Conservation (phyloP, 2,113 vertebrate species). For the Vanacampus margaritifer region DNA sequence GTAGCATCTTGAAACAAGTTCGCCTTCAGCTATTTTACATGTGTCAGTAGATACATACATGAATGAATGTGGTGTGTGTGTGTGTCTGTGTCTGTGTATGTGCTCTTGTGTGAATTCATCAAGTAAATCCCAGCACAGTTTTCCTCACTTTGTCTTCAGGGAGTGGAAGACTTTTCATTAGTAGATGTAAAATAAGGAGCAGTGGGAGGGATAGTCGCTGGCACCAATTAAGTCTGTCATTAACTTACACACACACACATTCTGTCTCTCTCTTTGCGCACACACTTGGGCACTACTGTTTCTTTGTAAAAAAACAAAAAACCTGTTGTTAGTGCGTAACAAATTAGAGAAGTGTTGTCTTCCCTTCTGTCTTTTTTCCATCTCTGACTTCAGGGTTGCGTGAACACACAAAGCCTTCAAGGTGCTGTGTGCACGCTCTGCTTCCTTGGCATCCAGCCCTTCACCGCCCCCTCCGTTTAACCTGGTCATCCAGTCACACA, state of each 20-base stretch:
- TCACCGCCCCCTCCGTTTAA: conserved; percentile 25
- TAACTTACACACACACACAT: conserved; percentile 34
- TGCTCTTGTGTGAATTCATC: conserved; percentile 10
- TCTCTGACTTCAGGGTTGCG: conserved; percentile 22
- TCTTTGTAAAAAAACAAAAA: conserved; percentile 32
- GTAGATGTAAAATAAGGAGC: conserved; percentile 49
- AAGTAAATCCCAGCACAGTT: conserved; percentile 16
- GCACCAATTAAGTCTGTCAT: conserved; percentile 59
- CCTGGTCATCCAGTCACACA: conserved; percentile 10
- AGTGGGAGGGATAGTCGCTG: conserved; percentile 49
- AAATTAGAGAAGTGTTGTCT: conserved; percentile 22
- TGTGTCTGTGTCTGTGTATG: not conserved
- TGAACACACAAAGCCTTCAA: conserved; percentile 19
- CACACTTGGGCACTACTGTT: conserved; percentile 21
- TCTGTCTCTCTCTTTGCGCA: conserved; percentile 13
- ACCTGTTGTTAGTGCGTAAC: conserved; percentile 40
- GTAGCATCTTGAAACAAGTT: not conserved
- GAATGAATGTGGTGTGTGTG: conserved; percentile 2
- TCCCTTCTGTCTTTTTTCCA: conserved; percentile 8
- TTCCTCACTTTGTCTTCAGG: conserved; percentile 31
- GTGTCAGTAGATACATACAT: conserved; percentile 1
- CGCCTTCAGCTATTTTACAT: not conserved
- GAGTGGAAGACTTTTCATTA: conserved; percentile 56
- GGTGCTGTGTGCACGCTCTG: conserved; percentile 1
- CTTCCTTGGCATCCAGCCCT: conserved; percentile 10